Evolutionary conservation across 2,113 vertebrate genomes (phyloP), one percentile per base, ranked within the genome.

Genomic region (Toxostoma redivivum): DNA sequence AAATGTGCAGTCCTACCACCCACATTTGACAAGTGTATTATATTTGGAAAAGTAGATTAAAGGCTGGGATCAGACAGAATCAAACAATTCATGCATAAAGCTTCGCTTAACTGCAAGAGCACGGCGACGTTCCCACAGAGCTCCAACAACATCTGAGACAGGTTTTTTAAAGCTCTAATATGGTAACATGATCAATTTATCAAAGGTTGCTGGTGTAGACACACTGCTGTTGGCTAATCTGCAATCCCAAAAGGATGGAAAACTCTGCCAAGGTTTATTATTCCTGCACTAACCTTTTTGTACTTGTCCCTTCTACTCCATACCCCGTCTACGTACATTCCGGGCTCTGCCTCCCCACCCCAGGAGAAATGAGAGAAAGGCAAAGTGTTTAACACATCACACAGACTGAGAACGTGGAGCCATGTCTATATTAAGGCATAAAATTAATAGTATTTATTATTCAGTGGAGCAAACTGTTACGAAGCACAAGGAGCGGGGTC

Each of bases 361-460:
- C 71, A 56, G 9, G 30, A 90, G 58, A 93, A 93, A 81, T n/a
- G 72, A 86, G 86, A 62, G 78, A 93, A 83, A 94, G 20, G 3
- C 65, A 24, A 53, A 95, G 66, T 17, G 71, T 92, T 90, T 74
- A 92, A 88, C 37, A 64, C 57, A 92, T 58, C 90, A 71, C 20
- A 56, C 67, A 70, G 72, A 27, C 65, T 57, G 64, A 81, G 80
- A 83, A 92, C 1, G 1, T 35, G 82, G 48, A 88, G 56, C 76
- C 76, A 90, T 93, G 92, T 12, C 96, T 96, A 95, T 96, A 96
- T 95, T 96, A 97, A 96, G 95, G 93, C 92, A 96, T 95, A 93
- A 94, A 96, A 88, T 93, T 95, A 95, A 74, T 67, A 95, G 94
- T 4, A 96, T 93, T 94, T 81, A 85, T 94, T 78, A 69, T 95